Evolutionary conservation across 2,797 vertebrate species (phyloP), one percentile per base, ranked within the genome.

Genomic region (Urosaurus nigricauda): DNA sequence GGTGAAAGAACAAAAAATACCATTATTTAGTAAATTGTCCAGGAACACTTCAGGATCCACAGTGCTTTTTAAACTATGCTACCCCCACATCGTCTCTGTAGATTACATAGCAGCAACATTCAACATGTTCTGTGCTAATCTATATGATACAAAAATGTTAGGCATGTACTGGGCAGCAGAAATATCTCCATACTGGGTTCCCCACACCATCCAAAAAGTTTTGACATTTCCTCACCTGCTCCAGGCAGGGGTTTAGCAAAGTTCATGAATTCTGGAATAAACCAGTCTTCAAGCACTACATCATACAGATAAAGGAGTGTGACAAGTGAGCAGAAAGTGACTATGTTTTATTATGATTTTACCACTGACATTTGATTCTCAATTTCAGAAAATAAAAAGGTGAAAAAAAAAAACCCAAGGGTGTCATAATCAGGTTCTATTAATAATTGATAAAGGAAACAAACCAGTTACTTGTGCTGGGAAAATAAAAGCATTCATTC

Each of bases 401-500:
- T 21, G n/a, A 26, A 29, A 82, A 82, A 2, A 65, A 65, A 82
- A 82, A n/a, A n/a, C n/a, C n/a, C 5, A 37, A 2, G 35, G 14
- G 26, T 82, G 35, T 82, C 21, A 80, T 21, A 26, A 82, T 24
- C 80, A 63, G 51, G 92, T 79, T 80, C 80, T 91, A 87, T 51
- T 74, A 92, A 93, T 90, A 83, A 68, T 37, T 68, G 80, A 90
- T 51, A 93, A 90, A 87, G 87, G 4, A 89, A 82, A 84, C 88
- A 68, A 7, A 16, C 87, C 29, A 91, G 87, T 91, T 84, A 84
- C 24, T 90, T 90, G 32, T 1, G 58, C 92, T 88, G 63, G 58
- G 73, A 81, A 90, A 88, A 88, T 89, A 77, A 86, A 71, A 37
- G 14, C 77, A 7, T 75, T 89, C 75, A 92, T 91, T 87, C 92